Evolutionary conservation across 2,888 invertebrate species (phyloP).

Genomic region (Eupsilia transversa): DNA sequence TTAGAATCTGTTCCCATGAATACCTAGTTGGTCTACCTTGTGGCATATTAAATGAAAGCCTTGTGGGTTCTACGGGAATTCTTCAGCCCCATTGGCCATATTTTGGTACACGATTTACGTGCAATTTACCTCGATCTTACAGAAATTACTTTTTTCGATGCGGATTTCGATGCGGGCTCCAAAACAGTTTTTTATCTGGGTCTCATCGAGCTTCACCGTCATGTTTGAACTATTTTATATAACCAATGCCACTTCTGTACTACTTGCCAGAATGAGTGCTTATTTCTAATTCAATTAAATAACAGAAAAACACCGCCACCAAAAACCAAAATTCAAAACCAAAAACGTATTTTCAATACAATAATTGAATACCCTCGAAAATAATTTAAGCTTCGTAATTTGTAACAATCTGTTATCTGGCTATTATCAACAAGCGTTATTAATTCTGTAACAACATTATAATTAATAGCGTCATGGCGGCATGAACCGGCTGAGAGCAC

Average conservation of each 20-base stretch:
- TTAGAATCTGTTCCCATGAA: background rate
- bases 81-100: background rate
- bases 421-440: conserved; percentile 62
- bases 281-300: background rate
- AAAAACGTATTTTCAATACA: conserved; percentile 33
- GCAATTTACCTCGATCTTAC: background rate
- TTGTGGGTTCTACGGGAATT: background rate
- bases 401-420: conserved; percentile 50
- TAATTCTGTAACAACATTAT: conserved; percentile 73
- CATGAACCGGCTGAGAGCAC: conserved; percentile 77
- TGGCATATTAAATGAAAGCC: background rate
- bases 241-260: too few species aligned
- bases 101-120: background rate
- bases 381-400: conserved; percentile 54
- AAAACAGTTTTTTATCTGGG: too few species aligned
- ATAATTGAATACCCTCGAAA: conserved; percentile 51
- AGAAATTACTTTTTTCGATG: background rate
- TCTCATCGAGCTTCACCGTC: too few species aligned
- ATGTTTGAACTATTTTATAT: too few species aligned
- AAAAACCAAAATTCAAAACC: background rate
- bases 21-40: background rate
- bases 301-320: background rate
- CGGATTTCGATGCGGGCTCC: background rate
- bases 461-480: conserved; percentile 77
- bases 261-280: too few species aligned